Evolutionary conservation across 2,113 vertebrate genomes (phyloP), one percentile per base, ranked within the genome.

Genomic region (Pycnonotus jocosus): DNA sequence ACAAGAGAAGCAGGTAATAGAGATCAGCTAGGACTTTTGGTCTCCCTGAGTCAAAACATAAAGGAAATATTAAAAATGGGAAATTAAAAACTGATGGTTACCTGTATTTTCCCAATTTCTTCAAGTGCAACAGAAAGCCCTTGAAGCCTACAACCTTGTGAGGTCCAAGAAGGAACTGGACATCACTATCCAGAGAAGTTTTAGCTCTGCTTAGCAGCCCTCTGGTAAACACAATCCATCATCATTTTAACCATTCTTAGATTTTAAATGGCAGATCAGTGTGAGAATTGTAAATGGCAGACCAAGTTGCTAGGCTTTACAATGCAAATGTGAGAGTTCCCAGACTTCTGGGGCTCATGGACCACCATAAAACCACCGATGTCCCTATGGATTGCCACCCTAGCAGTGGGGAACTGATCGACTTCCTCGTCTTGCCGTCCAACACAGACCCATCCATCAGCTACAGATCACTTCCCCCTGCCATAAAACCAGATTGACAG

Each of bases 401-500:
- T 25, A 74, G 30, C 23, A 47, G 38, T 51, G 69, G n/a, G 58
- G 76, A 88, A 25, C 74, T 60, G 86, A 86, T 47, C 93, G 91
- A 86, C 76, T 84, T 25, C 25, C 42, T 23, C 15, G 19, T 9
- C 9, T 13, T 86, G 64, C 64, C 38, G 51, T 78, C 82, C 74
- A 79, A n/a, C 70, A 85, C 61, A 51, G 86, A 66, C 42, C 68
- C 76, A 15, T 93, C 5, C 44, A 86, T 44, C 88, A 95, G 70
- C 95, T 82, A 72, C 82, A 86, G 92, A 91, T 95, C 93, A 79
- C 23, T 85, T 57, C 69, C 33, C 21, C 83, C 81, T 95, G 91
- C 82, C 92, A 93, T 71, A 33, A 21, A 83, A 18, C 44, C 80
- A 95, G 92, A 95, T 90, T 96, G 92, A 93, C 92, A 94, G 81